A percentile compares a stretch with the other conserved stretches of the same genome.
Evolutionary conservation across 2,113 vertebrate species (phyloP).

Genomic region (Orycteropus afer): DNA sequence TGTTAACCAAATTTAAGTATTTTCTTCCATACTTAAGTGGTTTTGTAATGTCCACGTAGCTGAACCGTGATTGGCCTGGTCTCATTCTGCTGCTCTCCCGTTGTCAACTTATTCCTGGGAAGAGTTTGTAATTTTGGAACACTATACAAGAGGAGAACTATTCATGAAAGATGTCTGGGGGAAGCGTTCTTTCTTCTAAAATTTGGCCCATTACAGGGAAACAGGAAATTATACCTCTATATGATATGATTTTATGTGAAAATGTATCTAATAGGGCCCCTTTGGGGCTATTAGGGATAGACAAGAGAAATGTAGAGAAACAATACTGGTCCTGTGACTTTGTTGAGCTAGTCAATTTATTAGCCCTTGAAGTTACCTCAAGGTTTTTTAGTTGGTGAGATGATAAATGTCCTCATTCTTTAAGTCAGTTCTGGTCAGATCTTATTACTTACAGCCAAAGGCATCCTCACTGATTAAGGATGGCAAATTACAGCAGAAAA

Average conservation of each 20-base stretch:
- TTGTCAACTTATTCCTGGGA: not conserved
- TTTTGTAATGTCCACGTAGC: not conserved
- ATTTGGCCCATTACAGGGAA: not conserved
- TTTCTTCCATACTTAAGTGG: not conserved
- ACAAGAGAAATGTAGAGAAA: not conserved
- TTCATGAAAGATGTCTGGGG: not conserved
- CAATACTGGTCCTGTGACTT: not conserved
- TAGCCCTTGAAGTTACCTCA: not conserved
- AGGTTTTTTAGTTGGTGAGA: not conserved
- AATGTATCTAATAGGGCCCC: not conserved
- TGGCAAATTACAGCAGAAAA: not conserved
- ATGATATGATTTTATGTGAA: not conserved
- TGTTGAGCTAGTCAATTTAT: not conserved
- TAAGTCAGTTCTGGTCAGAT: not conserved
- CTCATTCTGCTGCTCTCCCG: not conserved
- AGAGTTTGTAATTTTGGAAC: not conserved
- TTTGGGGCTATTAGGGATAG: not conserved
- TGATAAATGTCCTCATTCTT: not conserved
- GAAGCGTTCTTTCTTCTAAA: slow-evolving; percentile 16
- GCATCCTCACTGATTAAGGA: not conserved
- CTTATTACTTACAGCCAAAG: slow-evolving; percentile 3
- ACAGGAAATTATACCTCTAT: not conserved
- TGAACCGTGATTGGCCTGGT: not conserved
- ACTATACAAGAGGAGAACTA: not conserved
- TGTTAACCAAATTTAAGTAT: not conserved